Evolutionary conservation across 2,888 invertebrate genomes (phyloP).

Genomic region (Pocota personata): DNA sequence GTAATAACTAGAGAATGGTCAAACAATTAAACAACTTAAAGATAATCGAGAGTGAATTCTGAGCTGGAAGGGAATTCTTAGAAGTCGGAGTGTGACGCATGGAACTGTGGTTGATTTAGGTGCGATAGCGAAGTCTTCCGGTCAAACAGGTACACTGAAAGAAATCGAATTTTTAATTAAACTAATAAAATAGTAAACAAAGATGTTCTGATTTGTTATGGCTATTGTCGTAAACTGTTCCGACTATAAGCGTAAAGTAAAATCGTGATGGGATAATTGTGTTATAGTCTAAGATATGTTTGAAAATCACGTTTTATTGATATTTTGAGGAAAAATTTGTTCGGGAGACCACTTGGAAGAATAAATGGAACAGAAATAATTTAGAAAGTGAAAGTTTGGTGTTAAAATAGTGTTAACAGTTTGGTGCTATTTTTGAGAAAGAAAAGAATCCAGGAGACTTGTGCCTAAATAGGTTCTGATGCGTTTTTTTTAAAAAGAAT

Average conservation of each 20-base stretch:
- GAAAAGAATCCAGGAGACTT: too few species aligned
- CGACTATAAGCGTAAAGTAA: not conserved
- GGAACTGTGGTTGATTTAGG: not conserved
- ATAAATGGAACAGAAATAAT: not conserved
- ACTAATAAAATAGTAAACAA: conserved; percentile 2
- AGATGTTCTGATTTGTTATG: not conserved
- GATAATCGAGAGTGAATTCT: conserved; percentile 5
- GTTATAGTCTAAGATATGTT: not conserved
- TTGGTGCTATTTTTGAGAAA: too few species aligned
- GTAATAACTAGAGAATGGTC: not conserved
- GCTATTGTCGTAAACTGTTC: not conserved
- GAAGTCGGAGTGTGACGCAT: conserved; percentile 25
- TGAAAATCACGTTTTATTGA: not conserved
- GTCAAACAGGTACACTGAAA: conserved; percentile 37
- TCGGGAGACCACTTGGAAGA: not conserved
- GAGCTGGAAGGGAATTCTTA: conserved; percentile 6
- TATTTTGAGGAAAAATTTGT: not conserved
- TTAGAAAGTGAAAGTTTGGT: not conserved
- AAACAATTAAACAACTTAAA: not conserved
- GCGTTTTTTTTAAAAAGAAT: too few species aligned
- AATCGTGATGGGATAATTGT: not conserved
- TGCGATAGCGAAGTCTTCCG: conserved; percentile 28
- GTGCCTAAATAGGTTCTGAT: too few species aligned
- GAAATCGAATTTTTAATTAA: conserved; percentile 1
- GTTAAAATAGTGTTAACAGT: too few species aligned